Base-by-base conservation (phyloP, 2,797 vertebrate genomes). In the Esox masquinongy region DNA sequence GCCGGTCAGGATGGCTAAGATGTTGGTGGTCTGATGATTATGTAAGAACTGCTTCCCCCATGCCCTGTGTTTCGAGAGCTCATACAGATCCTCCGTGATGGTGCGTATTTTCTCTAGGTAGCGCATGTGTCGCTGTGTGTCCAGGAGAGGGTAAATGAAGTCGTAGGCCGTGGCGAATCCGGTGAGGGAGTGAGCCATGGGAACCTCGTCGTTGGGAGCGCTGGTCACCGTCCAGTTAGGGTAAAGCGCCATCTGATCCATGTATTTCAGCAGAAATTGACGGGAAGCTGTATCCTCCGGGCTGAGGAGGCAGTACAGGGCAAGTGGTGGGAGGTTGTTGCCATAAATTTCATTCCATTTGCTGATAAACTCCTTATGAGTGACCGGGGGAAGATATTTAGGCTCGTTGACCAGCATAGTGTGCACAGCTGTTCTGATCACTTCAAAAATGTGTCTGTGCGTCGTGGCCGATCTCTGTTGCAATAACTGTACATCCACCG, bases 281-380 rank as follows among this genome's bases (percentile, higher is more conserved):
- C 96, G 90, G 0, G 97, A 96, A 64, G 93, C 89, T 49, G 94
- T 93, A 91, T 99, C 97, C 87, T 98, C 96, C 0, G 97, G 97
- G 87, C 94, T 96, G 72, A 99, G 83, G 78, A 99, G 90, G 92
- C 97, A 99, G 90, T 99, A 99, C 78, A 99, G 89, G 0, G 97
- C 97, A 85, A 99, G 87, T 34, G 96, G 95, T 78, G 97, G 96
- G 80, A 99, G 91, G 88, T 99, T 98, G 91, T 99, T 99, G 26
- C 98, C 98, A 75, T 98, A 99, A 89, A 99, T 97, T 92, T 99
- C 98, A 82, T 99, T 99, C 98, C 98, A 99, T 91, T 98, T 99
- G 80, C 96, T 94, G 70, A 95, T 92, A 92, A 99, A 99, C 86
- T 97, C 96, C 72, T 83, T 88, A 0, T 99, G 95, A 87, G 95